A percentile compares a stretch with the other conserved stretches of the same genome.
These are phyloP conservation scores for Poliocrania exsul DNA, from an alignment of 2,797 vertebrate genomes.

Conservation along the genomic window DNA sequence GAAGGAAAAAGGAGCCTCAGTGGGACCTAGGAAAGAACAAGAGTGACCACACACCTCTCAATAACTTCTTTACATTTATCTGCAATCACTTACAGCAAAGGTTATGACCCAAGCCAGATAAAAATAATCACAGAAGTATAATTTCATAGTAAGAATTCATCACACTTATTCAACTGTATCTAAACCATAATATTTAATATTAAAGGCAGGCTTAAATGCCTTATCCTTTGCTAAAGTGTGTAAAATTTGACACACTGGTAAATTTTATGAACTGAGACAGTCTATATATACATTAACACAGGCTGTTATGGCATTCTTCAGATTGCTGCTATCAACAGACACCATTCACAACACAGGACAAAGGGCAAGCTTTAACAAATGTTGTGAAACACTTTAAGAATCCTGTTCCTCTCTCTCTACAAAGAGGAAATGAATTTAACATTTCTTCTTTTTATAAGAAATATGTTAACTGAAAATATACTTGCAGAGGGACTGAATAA, in stretches of 20 bases:
- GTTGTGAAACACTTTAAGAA: slow-evolving; percentile 59
- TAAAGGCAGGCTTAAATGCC: neutral
- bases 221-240: neutral
- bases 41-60: neutral
- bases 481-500: neutral
- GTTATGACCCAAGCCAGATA: neutral
- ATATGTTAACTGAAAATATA: neutral
- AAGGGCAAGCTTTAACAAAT: slow-evolving; percentile 5
- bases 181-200: neutral
- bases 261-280: neutral
- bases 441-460: slow-evolving; percentile 44
- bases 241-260: neutral
- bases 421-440: slow-evolving; percentile 52
- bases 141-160: neutral
- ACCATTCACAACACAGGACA: neutral
- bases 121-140: neutral
- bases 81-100: neutral
- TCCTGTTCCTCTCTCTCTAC: slow-evolving; percentile 30
- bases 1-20: neutral
- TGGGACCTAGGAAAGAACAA: neutral
- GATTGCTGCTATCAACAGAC: neutral
- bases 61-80: neutral
- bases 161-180: neutral
- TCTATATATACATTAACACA: neutral
- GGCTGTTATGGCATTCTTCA: neutral